Evolutionary conservation across 2,797 vertebrate species (phyloP).

Genomic region (Cossypha niveicapilla): DNA sequence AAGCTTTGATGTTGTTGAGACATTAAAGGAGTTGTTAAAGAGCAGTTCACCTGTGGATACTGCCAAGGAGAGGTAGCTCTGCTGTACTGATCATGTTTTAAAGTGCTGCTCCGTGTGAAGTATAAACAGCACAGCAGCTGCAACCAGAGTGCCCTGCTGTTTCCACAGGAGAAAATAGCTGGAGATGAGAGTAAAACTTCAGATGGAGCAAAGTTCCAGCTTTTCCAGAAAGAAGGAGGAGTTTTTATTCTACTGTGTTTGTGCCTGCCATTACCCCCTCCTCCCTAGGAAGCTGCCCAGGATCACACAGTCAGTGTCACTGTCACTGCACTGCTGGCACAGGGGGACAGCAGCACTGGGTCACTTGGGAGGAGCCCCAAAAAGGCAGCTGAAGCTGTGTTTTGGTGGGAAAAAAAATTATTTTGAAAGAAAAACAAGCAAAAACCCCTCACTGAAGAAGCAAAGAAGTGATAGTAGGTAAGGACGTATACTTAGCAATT

Average conservation of each 20-base stretch:
- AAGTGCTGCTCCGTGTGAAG: background rate
- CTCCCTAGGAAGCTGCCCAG: background rate
- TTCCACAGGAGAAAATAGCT: background rate
- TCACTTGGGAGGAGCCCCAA: background rate
- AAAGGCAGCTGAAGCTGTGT: background rate
- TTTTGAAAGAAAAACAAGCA: background rate
- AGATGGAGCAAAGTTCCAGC: background rate
- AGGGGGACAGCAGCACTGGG: fast-evolving
- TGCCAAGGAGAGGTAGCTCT: background rate
- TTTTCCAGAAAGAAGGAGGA: background rate
- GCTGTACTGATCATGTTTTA: background rate
- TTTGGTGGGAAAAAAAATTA: background rate
- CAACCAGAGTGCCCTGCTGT: background rate
- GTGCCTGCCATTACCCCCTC: background rate
- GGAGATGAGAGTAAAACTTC: background rate
- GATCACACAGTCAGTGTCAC: background rate
- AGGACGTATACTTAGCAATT: background rate
- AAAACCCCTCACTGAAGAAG: fast-evolving
- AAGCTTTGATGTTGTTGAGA: conserved; percentile 9
- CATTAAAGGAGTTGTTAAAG: conserved; percentile 21
- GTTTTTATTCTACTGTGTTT: background rate
- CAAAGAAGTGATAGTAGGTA: background rate
- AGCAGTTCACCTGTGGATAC: conserved; percentile 28
- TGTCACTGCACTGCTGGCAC: background rate
- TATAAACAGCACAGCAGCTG: conserved; percentile 33